Percentiles rank a stretch among this genome's conserved stretches.
These are phyloP conservation scores for Brachypodius melanocephalos DNA, from an alignment of 2,113 vertebrate genomes.

Conservation along the genomic window DNA sequence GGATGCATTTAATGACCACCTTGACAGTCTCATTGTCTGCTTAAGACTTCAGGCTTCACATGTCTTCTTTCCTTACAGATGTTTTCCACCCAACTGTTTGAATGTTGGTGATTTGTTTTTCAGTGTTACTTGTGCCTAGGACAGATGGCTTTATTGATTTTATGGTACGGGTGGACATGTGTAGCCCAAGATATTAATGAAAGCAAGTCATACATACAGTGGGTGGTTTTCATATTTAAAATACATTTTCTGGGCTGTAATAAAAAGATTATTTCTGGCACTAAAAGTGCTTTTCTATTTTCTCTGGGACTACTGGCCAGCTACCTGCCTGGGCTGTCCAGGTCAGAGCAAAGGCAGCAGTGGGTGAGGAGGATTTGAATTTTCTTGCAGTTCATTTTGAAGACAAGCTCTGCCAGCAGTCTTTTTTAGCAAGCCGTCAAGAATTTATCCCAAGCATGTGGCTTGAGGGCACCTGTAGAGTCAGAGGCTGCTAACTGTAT, in stretches of 20 bases:
- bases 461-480: slow-evolving; percentile 3
- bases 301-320: not conserved
- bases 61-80: not conserved
- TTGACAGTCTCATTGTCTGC: not conserved
- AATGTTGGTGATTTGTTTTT: not conserved
- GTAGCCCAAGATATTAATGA: not conserved
- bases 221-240: not conserved
- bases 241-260: not conserved
- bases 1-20: not conserved
- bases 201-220: not conserved
- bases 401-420: slow-evolving; percentile 40
- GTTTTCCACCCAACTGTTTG: not conserved
- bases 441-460: slow-evolving; percentile 10
- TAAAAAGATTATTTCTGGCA: not conserved
- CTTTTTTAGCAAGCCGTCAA: slow-evolving; percentile 43
- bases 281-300: not conserved
- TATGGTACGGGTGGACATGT: not conserved
- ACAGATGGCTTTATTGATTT: not conserved
- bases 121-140: not conserved
- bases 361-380: not conserved
- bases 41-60: not conserved
- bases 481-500: slow-evolving; percentile 26
- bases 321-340: not conserved
- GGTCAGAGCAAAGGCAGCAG: not conserved
- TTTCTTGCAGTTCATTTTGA: not conserved